These are phyloP conservation scores for Lophotis ruficrista DNA, from an alignment of 2,113 vertebrate species.

Conservation along the genomic window DNA sequence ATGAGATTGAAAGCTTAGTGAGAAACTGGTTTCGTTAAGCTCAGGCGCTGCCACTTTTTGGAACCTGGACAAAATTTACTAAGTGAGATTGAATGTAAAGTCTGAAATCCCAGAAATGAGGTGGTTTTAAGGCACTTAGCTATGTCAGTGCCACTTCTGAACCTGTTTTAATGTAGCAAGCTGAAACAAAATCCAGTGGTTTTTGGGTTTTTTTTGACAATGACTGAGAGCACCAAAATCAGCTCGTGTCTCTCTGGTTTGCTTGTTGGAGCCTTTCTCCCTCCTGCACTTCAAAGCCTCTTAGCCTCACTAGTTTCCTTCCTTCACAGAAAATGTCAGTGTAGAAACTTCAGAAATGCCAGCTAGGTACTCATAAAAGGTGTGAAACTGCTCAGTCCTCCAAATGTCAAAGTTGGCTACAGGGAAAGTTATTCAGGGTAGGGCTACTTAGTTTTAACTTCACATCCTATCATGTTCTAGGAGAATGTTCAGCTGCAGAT, in stretches of 20 bases:
- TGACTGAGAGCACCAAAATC: neutral
- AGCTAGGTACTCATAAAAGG: neutral
- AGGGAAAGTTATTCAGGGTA: neutral
- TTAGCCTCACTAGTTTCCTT: neutral
- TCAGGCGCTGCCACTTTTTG: neutral
- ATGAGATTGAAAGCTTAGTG: neutral
- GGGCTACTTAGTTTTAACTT: neutral
- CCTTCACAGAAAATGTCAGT: slow-evolving; percentile 19
- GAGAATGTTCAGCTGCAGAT: neutral
- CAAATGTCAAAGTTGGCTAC: neutral
- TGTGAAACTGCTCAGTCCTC: neutral
- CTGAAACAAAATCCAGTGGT: neutral
- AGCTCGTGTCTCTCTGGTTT: neutral
- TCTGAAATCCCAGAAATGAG: neutral
- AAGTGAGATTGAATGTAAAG: neutral
- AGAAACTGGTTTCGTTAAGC: neutral
- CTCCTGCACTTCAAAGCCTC: neutral
- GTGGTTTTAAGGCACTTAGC: neutral
- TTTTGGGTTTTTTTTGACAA: neutral
- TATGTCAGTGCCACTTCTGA: neutral
- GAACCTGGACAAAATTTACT: neutral
- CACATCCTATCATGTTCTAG: neutral
- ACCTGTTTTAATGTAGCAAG: neutral
- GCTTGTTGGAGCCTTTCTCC: neutral
- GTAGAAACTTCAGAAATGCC: slow-evolving; percentile 17